phyloP scores from a whole-genome alignment of 2,797 vertebrate genomes.

The Cephalopachus bancanus region DNA sequence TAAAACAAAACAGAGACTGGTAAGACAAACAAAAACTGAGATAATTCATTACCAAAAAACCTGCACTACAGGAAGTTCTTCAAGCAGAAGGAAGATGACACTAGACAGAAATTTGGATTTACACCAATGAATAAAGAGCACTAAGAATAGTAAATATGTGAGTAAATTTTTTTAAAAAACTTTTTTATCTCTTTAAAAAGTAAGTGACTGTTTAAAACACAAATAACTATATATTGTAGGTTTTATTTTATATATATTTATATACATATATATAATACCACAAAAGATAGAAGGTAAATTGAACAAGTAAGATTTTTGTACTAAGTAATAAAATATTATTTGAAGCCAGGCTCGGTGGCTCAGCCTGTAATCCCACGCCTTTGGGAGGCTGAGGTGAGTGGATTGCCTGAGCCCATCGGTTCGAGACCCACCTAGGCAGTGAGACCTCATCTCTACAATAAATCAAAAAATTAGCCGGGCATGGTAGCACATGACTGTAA shows the following conservation, averaged over 20 bases:
- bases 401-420: no score
- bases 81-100: neutral
- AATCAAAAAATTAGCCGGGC: no score
- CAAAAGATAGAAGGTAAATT: neutral
- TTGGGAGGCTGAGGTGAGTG: no score
- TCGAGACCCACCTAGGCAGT: no score
- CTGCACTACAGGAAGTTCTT: neutral
- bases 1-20: slow-evolving; percentile 54
- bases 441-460: no score
- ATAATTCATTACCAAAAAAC: slow-evolving; percentile 28
- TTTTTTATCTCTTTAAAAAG: neutral
- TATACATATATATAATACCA: neutral
- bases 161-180: neutral
- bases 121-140: neutral
- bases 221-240: neutral
- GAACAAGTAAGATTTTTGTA: neutral
- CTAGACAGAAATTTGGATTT: slow-evolving; percentile 8
- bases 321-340: neutral
- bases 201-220: slow-evolving; percentile 26
- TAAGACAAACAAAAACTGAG: slow-evolving; percentile 52
- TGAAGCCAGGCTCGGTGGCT: neutral
- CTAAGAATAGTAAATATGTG: neutral
- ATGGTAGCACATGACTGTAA: no score
- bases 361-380: no score
- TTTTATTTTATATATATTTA: neutral